Base-by-base conservation (phyloP, 2,113 vertebrate genomes). In the Acinonyx jubatus region DNA sequence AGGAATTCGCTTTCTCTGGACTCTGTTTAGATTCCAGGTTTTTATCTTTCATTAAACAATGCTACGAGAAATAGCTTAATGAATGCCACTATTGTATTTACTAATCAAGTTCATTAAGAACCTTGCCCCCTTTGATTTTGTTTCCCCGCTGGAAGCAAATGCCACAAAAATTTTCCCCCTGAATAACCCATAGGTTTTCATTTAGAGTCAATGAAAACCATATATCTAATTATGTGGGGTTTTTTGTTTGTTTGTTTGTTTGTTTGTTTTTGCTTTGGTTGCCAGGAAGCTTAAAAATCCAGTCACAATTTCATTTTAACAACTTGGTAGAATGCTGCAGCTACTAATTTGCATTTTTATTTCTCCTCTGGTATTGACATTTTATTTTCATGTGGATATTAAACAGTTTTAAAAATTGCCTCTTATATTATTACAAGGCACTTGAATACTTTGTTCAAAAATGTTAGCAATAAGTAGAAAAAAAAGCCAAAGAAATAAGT, bases 41-140 rank as follows among this genome's bases (percentile, higher is more conserved):
- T 69, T 84, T n/a, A 91, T 19, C n/a, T 96, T 93, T 96, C 48
- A 93, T 71, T 91, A 76, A 91, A 31, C 50, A 81, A 38, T 36
- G n/a, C 4, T 73, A 6, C 68, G 85, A 93, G 68, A 85, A 94
- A 89, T 82, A 66, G 38, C 16, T 83, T 48, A 86, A 80, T 66
- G 48, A 96, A 69, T 38, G 45, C 1, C 27, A 71, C 69, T 61
- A 23, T 19, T 93, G 48, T 45, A n/a, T 52, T 69, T 94, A 93
- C 50, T 94, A 84, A 90, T 65, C 31, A 73, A 88, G 92, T 48
- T 96, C 50, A 88, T 84, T 82, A 85, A 96, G 36, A 96, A 83
- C 13, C 0, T 38, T 61, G 6, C 13, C 25, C 65, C 36, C 90
- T 74, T 91, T 84, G 29, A 68, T 36, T 73, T 79, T 90, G 84